Conservation (phyloP, 2,113 vertebrate genomes). For the Leucoraja erinaceus region DNA sequence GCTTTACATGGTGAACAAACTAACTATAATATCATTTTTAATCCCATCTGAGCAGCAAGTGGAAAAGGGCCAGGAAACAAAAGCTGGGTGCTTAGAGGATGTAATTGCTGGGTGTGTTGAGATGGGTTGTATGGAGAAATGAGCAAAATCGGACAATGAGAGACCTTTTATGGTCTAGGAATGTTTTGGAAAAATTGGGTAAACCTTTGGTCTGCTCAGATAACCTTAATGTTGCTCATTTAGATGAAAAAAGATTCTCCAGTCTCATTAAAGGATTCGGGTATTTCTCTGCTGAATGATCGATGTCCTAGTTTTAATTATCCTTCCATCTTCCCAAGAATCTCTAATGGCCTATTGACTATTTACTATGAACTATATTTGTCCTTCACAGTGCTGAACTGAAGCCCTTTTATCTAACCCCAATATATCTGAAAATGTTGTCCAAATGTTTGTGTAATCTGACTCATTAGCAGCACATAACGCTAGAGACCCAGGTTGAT, state of each 20-base stretch:
- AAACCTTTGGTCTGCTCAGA: not conserved
- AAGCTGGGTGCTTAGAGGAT: not conserved
- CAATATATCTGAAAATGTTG: not conserved
- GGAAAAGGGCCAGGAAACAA: not conserved
- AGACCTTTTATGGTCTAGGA: not conserved
- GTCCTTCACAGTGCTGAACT: not conserved
- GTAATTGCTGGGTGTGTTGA: not conserved
- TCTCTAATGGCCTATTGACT: not conserved
- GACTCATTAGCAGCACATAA: too few relatives aligned
- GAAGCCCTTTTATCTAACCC: not conserved
- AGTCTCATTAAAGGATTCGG: not conserved
- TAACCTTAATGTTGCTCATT: not conserved
- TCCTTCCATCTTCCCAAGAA: not conserved
- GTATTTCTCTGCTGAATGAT: too few relatives aligned
- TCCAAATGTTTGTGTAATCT: not conserved
- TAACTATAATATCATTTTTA: too few relatives aligned
- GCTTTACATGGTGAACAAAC: too few relatives aligned
- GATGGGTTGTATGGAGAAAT: not conserved
- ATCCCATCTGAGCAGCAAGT: not conserved
- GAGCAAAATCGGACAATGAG: not conserved
- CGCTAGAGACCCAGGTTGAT: too few relatives aligned
- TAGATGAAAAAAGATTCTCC: not conserved
- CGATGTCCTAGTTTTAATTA: not conserved
- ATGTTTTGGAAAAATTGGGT: not conserved
- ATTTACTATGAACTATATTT: not conserved